These are phyloP conservation scores for Papilio xuthus DNA, from an alignment of 1,140 invertebrate species.

Conservation along the genomic window DNA sequence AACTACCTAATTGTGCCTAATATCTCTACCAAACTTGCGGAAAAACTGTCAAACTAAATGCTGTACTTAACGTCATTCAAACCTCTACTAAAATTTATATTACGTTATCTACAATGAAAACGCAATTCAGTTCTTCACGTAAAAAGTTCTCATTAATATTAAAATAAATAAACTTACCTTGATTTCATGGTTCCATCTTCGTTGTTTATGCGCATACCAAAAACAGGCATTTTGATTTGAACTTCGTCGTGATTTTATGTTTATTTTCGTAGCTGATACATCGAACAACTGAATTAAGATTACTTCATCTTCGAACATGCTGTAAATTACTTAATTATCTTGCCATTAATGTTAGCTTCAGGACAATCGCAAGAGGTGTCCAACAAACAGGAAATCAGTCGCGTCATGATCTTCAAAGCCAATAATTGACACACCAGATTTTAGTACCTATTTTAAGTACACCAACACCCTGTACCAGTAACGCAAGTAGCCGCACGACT, in stretches of 20 bases:
- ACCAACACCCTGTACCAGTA: too few species aligned
- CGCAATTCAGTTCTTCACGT: not conserved
- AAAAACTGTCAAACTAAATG: not conserved
- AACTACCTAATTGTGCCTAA: not conserved
- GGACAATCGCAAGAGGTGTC: too few species aligned
- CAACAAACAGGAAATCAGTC: too few species aligned
- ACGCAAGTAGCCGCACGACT: too few species aligned
- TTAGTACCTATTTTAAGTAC: too few species aligned
- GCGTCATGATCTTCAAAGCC: too few species aligned
- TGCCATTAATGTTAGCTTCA: too few species aligned
- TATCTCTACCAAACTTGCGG: not conserved
- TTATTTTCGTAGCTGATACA: not conserved
- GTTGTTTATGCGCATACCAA: not conserved
- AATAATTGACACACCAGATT: too few species aligned
- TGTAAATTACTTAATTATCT: too few species aligned
- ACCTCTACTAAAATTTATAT: not conserved
- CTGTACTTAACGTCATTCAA: not conserved
- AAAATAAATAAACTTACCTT: constrained; percentile 5
- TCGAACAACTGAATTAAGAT: not conserved
- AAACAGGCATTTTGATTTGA: not conserved
- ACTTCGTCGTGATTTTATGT: not conserved
- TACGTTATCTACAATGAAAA: not conserved
- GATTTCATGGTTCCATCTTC: not conserved
- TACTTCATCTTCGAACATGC: too few species aligned
- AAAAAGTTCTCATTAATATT: not conserved